Percentiles rank a stretch among this genome's conserved stretches.
phyloP scores from a whole-genome alignment of 2,113 vertebrate species.

The Ramphastos sulfuratus region DNA sequence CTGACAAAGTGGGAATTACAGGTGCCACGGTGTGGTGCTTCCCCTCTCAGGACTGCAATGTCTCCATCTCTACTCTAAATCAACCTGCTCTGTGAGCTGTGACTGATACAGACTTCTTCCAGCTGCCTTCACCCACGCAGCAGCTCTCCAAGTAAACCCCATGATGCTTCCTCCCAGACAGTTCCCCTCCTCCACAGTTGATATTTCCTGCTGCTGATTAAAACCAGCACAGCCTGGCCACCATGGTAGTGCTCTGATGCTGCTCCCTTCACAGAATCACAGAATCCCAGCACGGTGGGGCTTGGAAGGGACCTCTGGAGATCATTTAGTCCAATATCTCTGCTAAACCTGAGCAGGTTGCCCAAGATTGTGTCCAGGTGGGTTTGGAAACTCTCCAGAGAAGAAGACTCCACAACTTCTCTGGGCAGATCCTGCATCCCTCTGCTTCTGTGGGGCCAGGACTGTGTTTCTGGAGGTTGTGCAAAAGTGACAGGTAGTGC shows the following conservation, averaged over 20 bases:
- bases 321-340: too few species aligned
- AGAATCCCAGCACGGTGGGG: neutral
- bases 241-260: rapidly evolving
- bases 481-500: too few species aligned
- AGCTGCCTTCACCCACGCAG: neutral
- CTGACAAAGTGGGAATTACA: neutral
- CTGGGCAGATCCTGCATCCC: neutral
- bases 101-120: neutral
- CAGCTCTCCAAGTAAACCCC: neutral
- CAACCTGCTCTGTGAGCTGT: neutral
- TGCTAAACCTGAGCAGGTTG: too few species aligned
- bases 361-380: too few species aligned
- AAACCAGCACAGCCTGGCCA: neutral
- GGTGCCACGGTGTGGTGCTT: rapidly evolving
- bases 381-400: too few species aligned
- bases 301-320: too few species aligned
- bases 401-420: too few species aligned
- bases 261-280: neutral
- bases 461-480: neutral
- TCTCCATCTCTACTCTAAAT: neutral
- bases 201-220: neutral
- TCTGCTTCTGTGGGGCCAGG: rapidly evolving
- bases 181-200: neutral
- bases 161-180: neutral
- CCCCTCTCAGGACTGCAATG: neutral